Base-by-base conservation (phyloP, 2,888 invertebrate genomes). In the Bombylius major region DNA sequence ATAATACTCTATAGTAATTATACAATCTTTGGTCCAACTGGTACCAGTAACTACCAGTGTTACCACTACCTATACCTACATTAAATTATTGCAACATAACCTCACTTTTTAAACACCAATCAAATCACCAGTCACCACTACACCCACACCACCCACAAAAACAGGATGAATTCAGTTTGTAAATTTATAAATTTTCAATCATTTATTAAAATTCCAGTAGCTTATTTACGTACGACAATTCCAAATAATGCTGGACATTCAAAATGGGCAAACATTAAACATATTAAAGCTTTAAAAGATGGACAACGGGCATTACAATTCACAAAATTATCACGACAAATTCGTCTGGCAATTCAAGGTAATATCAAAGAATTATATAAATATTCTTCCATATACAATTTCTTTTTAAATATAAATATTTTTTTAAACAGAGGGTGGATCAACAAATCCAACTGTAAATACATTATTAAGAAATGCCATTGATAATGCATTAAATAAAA, bases 191-290 rank as follows among this genome's bases (percentile, higher is more conserved):
- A 23, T 3, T 23, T 23, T 23, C 23, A 23, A 23, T 23, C 23
- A 23, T 23, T 23, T 23, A 23, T 3, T 23, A 23, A 23, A 23
- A 23, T 23, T 23, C 23, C 23, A 3, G 23, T 23, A 23, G 23
- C 23, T 23, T 23, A 23, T 23, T 2, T 23, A 23, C 3, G 23
- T 23, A 23, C 23, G 1, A 42, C 14, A 14, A 14, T 12, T 7
- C 14, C 5, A 5, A 14, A 6, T 7, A 5, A 14, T 44, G 86
- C 87, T 1, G 88, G 88, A 0, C 88, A 88, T 67, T 84, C 82
- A 50, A 87, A 88, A 73, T 88, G 87, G 87, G 78, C 81, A 34
- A 89, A 89, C 68, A 87, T 88, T 39, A 78, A 76, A 59, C 86
- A 87, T 63, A 79, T 75, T 4, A 89, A 89, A 71, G 80, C 76